Evolutionary conservation across 2,888 invertebrate species (phyloP), one percentile per base, ranked within the genome.

Genomic region (Drosophila mimetica): DNA sequence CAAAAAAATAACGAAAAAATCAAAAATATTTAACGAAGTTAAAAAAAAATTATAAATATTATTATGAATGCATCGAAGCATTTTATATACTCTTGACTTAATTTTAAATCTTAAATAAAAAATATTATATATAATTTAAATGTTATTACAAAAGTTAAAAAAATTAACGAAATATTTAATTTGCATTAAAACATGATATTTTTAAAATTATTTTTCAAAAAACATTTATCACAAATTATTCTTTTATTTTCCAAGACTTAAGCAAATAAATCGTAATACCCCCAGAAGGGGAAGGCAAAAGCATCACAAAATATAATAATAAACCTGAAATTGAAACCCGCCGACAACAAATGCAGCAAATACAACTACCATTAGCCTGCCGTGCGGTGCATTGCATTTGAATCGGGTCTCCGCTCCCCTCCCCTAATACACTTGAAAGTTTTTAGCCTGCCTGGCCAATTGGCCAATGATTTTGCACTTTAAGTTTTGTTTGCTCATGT

Each of bases 271-370:
- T 14, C 14, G 4, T 9, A 14, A 2, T 13, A 37, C 11, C 57
- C n/a, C 16, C 11, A 14, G 1, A 6, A 4, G 14, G n/a, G 28
- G 48, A 8, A n/a, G n/a, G 18, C n/a, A 18, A 2, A 9, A 5
- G 37, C 36, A 47, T 42, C 20, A 52, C 44, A 63, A 73, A 63
- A 54, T 42, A 41, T n/a, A 63, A 71, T 58, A 59, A 59, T 66
- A 77, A 81, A 74, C 79, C 86, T 79, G 79, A 86, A 76, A 64
- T 52, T 70, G 59, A 75, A 70, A 46, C 70, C 66, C 48, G 18
- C 44, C 22, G 46, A 41, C 63, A 74, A 57, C 60, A 73, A 64
- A 37, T 28, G 67, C 63, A 63, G 28, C 42, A 64, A 71, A 64
- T 53, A 66, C 60, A 30, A 28, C 37, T 9, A 18, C 16, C n/a